Evolutionary conservation across 1,140 invertebrate species (phyloP).

Genomic region (Diplogasteroides magnus): DNA sequence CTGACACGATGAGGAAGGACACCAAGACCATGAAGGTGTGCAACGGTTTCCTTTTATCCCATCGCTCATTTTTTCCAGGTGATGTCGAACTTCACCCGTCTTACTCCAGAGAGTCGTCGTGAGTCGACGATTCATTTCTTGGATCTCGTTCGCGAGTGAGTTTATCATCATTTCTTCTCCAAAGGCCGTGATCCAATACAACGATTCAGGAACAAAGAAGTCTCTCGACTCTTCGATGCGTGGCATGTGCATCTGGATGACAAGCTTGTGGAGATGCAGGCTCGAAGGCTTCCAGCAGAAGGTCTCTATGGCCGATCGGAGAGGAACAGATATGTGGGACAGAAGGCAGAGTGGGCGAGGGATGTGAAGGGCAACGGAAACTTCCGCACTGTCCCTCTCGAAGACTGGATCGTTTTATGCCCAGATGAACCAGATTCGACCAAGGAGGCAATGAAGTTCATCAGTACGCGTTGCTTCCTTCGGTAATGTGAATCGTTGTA

Average conservation of each 20-base stretch:
- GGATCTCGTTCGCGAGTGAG: neutral
- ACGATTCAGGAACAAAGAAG: no score
- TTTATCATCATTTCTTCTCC: neutral
- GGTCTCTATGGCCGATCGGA: neutral
- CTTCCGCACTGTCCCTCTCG: slow-evolving; percentile 11
- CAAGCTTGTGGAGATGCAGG: slow-evolving; percentile 10
- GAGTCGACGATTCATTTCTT: neutral
- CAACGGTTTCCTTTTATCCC: neutral
- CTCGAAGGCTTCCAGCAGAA: slow-evolving; percentile 5
- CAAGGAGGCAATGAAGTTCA: no score
- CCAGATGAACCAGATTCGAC: no score
- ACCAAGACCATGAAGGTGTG: no score
- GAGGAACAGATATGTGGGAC: slow-evolving; percentile 13
- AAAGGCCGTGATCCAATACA: neutral
- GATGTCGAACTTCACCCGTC: neutral
- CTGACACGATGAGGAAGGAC: no score
- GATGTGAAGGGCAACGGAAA: slow-evolving; percentile 15
- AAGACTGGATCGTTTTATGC: slow-evolving; percentile 15
- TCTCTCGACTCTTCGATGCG: no score
- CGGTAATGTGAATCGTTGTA: no score
- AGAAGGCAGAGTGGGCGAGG: slow-evolving; percentile 26
- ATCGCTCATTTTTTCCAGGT: neutral
- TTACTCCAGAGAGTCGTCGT: neutral
- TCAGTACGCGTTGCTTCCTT: no score
- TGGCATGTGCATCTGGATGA: slow-evolving; percentile 19